A percentile compares a stretch with the other conserved stretches of the same genome.
These are phyloP conservation scores for Melanotaenia duboulayi DNA, from an alignment of 2,113 vertebrate genomes.

Conservation along the genomic window DNA sequence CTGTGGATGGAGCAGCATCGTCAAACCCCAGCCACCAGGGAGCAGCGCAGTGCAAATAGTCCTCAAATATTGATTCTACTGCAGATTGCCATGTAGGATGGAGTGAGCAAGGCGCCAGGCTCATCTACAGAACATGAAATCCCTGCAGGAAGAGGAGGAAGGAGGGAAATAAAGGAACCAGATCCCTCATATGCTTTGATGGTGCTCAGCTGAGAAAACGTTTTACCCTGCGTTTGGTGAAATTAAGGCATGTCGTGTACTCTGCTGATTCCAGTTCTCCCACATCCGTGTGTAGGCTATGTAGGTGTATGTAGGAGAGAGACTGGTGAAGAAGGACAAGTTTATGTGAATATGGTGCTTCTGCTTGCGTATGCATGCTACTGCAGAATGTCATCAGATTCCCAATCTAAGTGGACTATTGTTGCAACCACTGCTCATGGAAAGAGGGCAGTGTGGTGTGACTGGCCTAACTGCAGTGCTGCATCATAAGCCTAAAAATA, in stretches of 20 bases:
- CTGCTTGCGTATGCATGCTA: constrained; percentile 7
- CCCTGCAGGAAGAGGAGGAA: constrained; percentile 35
- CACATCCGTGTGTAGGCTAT: neutral
- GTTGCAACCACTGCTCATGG: constrained; percentile 55
- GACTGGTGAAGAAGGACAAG: neutral
- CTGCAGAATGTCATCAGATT: constrained; percentile 16
- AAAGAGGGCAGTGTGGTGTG: constrained; percentile 71
- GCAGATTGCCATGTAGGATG: constrained; percentile 58
- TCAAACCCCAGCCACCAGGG: constrained; percentile 62
- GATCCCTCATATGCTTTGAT: constrained; percentile 30
- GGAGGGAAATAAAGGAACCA: constrained; percentile 13
- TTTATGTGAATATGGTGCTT: constrained; percentile 22
- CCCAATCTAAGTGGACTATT: constrained; percentile 54
- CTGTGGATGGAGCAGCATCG: constrained; percentile 47
- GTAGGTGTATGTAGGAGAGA: neutral
- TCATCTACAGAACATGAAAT: constrained; percentile 62
- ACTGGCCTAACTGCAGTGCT: constrained; percentile 74
- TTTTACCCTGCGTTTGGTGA: constrained; percentile 10
- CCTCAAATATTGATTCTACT: constrained; percentile 79
- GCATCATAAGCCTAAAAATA: constrained; percentile 82
- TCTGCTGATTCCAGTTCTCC: constrained; percentile 3
- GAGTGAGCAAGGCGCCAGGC: constrained; percentile 55
- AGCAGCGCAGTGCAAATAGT: constrained; percentile 67
- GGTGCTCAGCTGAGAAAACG: constrained; percentile 16
- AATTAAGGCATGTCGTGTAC: constrained; percentile 21